Base-by-base conservation (phyloP, 1,140 invertebrate genomes). In the Oncopeltus fasciatus region DNA sequence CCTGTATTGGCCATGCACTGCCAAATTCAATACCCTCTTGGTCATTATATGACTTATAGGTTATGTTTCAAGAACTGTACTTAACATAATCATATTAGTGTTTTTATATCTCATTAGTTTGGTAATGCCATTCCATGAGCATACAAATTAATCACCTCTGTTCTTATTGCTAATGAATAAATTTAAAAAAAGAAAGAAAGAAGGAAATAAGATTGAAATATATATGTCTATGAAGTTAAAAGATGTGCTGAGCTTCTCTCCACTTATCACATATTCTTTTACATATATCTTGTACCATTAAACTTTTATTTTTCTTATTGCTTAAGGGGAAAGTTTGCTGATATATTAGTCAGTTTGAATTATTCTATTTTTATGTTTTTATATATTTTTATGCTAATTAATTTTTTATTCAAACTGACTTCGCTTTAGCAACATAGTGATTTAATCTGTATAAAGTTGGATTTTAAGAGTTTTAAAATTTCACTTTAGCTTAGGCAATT, bases 341-440 rank as follows among this genome's bases (percentile, higher is more conserved):
- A 20, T 14, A n/a, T 16, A 31, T 29, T 31, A 57, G 56, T 57
- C 56, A 57, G 56, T 60, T 60, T 60, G 20, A 49, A 27, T 27
- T 16, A 18, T 14, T 60, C 28, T 20, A 24, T 18, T 21, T 47
- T 60, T 60, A 47, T 60, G 47, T 47, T 60, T 60, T 47, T 49
- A 47, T 33, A 60, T 49, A 49, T 16, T 28, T 47, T 27, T 49
- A 29, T 24, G 44, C 20, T 16, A 60, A 31, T 29, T 31, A 58
- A 59, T 43, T 28, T 49, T 60, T 9, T 27, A n/a, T 18, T 60
- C 58, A 60, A 18, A 60, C 58, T 60, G 58, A 24, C 43, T 49
- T 46, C 49, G 28, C 20, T 44, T 24, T 24, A 12, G 3, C 31
- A 38, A 38, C 18, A 24, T 20, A 49, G 16, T 49, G 47, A 49